Percentiles rank a stretch among this genome's conserved stretches.
Evolutionary conservation across 2,888 invertebrate genomes (phyloP).

Genomic region (Mycalesis mineus): DNA sequence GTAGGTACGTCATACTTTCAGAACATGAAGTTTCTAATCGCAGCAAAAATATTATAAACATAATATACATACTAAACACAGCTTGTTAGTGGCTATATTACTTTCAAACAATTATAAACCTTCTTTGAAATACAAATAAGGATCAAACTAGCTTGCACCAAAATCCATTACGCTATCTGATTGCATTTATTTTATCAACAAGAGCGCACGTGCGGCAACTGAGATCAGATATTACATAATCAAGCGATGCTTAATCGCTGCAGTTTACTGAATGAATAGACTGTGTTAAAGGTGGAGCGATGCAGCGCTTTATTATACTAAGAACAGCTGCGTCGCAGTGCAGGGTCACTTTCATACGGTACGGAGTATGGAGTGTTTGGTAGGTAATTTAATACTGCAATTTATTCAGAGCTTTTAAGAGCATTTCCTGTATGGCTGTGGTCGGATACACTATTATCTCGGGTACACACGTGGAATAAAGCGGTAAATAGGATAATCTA

Average conservation of each 20-base stretch:
- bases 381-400: conserved; percentile 21
- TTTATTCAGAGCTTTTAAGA: conserved; percentile 12
- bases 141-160: conserved; percentile 4
- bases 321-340: conserved; percentile 17
- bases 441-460: neutral
- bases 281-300: neutral
- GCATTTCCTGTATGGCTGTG: conserved; percentile 3
- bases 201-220: conserved; percentile 29
- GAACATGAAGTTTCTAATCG: neutral
- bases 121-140: neutral
- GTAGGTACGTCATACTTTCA: neutral
- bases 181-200: conserved; percentile 30
- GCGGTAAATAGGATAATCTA: too few relatives aligned
- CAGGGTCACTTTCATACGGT: conserved; percentile 24
- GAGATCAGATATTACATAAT: conserved; percentile 19
- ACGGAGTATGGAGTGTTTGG: conserved; percentile 2
- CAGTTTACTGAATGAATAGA: conserved; percentile 4
- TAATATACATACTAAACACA: neutral
- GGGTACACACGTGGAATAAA: neutral
- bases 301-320: conserved; percentile 13
- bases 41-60: conserved; percentile 3
- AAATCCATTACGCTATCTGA: conserved; percentile 20
- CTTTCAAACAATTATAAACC: conserved; percentile 1
- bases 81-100: neutral
- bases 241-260: conserved; percentile 24